phyloP scores from a whole-genome alignment of 2,113 vertebrate species.

The Buteo buteo region DNA sequence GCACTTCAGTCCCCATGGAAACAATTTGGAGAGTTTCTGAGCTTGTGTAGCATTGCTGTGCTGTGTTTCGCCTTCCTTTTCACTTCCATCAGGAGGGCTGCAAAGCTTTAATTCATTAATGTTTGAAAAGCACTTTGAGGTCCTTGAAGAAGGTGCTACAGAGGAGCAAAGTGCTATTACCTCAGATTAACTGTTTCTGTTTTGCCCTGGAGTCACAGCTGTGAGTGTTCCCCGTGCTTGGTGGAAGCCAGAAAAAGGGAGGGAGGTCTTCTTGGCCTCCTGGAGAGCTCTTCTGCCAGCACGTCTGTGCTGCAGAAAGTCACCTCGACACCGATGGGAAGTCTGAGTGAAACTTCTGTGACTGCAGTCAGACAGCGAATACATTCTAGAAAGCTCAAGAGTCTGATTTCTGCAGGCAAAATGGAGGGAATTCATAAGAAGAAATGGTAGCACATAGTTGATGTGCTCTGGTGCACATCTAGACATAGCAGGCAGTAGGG shows the following conservation, averaged over 20 bases:
- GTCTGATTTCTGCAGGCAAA: background rate
- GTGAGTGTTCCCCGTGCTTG: background rate
- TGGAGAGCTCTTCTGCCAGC: background rate
- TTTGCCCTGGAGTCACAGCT: background rate
- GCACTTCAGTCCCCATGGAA: slow-evolving; percentile 60
- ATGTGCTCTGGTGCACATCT: background rate
- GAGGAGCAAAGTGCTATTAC: slow-evolving; percentile 1
- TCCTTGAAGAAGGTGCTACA: slow-evolving; percentile 27
- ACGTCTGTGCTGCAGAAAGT: background rate
- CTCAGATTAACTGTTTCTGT: slow-evolving; percentile 7
- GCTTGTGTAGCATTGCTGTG: slow-evolving; percentile 32
- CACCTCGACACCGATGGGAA: background rate
- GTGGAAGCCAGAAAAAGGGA: background rate
- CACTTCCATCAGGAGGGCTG: background rate
- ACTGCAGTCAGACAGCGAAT: background rate
- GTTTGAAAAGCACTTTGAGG: slow-evolving; percentile 43
- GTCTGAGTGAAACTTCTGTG: background rate
- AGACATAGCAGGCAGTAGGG: background rate
- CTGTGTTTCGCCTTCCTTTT: slow-evolving; percentile 3
- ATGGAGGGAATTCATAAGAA: background rate
- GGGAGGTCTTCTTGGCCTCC: background rate
- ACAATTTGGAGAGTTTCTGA: slow-evolving; percentile 47
- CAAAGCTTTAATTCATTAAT: slow-evolving; percentile 4
- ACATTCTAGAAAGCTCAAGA: background rate
- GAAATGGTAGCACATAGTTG: rapidly evolving